Evolutionary conservation across 2,888 invertebrate genomes (phyloP).

Genomic region (Lasioglossum figueresi): DNA sequence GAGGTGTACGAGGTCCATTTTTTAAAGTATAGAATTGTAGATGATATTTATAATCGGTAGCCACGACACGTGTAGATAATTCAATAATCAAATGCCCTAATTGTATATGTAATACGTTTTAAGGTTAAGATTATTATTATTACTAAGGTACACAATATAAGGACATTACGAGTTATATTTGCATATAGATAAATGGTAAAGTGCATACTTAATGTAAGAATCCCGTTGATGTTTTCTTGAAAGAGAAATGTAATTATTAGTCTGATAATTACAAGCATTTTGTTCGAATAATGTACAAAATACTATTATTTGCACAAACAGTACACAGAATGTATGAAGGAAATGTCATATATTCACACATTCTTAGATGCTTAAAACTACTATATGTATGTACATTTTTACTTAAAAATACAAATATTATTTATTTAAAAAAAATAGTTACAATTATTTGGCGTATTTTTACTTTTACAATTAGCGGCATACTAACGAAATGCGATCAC

Average conservation of each 20-base stretch:
- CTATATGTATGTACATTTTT: background rate
- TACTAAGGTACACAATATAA: conserved; percentile 17
- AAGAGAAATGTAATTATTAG: conserved; percentile 35
- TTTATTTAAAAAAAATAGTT: background rate
- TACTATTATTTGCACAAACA: conserved; percentile 35
- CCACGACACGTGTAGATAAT: conserved; percentile 23
- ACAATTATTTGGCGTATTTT: background rate
- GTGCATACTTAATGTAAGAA: conserved; percentile 44
- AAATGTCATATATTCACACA: background rate
- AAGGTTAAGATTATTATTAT: conserved; percentile 44
- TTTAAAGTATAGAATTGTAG: conserved; percentile 27
- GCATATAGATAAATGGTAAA: conserved; percentile 41
- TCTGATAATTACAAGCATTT: conserved; percentile 48
- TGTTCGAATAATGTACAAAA: conserved; percentile 46
- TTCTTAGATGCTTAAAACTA: background rate
- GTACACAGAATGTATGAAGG: background rate
- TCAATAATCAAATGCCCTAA: conserved; percentile 65
- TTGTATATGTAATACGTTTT: conserved; percentile 55
- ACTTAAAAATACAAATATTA: conserved; percentile 4
- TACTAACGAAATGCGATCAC: background rate
- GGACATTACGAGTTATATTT: conserved; percentile 44
- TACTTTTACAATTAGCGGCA: background rate
- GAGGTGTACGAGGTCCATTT: conserved; percentile 28
- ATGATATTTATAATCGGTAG: conserved; percentile 42
- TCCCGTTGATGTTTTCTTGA: conserved; percentile 41